A percentile compares a stretch with the other conserved stretches of the same genome.
Evolutionary conservation across 2,113 vertebrate genomes (phyloP).

Genomic region (Rutilus rutilus): DNA sequence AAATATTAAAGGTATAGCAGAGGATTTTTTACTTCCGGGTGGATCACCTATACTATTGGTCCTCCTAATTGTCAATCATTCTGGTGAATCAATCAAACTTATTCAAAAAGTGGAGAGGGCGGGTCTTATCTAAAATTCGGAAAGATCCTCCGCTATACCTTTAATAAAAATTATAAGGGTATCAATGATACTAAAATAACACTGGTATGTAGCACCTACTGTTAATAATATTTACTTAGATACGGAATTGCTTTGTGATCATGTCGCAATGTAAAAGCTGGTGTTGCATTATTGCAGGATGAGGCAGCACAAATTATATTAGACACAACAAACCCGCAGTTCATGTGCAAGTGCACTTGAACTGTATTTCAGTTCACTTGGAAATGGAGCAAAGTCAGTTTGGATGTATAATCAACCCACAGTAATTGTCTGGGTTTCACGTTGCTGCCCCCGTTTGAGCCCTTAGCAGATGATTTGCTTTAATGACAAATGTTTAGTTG

Average conservation of each 20-base stretch:
- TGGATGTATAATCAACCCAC: not conserved
- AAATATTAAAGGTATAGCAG: too few relatives aligned
- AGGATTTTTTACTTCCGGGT: too few relatives aligned
- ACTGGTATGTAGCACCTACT: not conserved
- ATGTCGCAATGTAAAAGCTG: not conserved
- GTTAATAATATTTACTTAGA: not conserved
- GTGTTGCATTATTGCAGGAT: not conserved
- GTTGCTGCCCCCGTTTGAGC: not conserved
- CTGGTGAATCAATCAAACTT: too few relatives aligned
- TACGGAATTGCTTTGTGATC: not conserved
- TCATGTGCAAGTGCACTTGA: too few relatives aligned
- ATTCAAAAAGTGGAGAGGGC: too few relatives aligned
- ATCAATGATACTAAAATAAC: not conserved
- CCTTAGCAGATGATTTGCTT: slow-evolving; percentile 5
- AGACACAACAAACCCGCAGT: not conserved
- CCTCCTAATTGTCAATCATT: too few relatives aligned
- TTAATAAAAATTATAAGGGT: not conserved
- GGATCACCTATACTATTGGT: too few relatives aligned
- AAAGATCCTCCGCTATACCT: too few relatives aligned
- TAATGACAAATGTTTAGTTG: slow-evolving; percentile 1
- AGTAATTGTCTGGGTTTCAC: not conserved
- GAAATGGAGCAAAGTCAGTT: not conserved
- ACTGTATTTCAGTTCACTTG: not conserved
- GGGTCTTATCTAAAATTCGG: too few relatives aligned
- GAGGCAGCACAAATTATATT: not conserved